phyloP scores from a whole-genome alignment of 2,113 vertebrate species.

The Halcyon senegalensis region DNA sequence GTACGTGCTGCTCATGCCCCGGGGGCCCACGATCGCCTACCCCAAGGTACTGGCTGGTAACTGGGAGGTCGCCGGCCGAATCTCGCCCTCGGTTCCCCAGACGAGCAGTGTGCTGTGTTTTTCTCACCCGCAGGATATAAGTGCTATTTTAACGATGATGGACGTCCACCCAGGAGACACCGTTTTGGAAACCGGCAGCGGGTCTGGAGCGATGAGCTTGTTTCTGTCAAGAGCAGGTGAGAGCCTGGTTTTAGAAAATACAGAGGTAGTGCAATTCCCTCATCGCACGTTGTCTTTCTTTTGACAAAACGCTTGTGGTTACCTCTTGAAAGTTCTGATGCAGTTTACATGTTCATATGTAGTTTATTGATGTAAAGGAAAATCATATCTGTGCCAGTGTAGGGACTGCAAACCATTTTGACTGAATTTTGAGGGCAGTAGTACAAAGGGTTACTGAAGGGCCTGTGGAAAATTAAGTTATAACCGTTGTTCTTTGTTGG shows the following conservation, averaged over 20 bases:
- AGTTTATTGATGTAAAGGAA: neutral
- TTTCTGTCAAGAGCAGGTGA: conserved; percentile 93
- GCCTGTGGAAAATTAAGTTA: neutral
- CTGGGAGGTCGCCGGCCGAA: accelerated
- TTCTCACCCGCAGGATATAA: conserved; percentile 76
- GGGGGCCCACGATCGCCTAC: conserved; percentile 83
- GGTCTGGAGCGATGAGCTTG: conserved; percentile 88
- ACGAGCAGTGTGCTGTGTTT: accelerated
- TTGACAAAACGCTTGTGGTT: accelerated
- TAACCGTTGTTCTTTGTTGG: neutral
- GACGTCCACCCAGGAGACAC: conserved; percentile 85
- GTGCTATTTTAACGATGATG: conserved; percentile 81
- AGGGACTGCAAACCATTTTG: neutral
- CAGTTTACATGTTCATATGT: accelerated
- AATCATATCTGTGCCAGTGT: neutral
- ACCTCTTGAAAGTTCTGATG: neutral
- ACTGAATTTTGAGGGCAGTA: accelerated
- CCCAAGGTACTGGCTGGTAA: conserved; percentile 81
- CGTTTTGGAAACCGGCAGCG: conserved; percentile 88
- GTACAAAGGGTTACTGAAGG: accelerated
- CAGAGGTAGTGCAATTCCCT: neutral
- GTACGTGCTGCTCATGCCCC: conserved; percentile 86
- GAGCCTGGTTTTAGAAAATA: neutral
- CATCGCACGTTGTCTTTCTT: accelerated
- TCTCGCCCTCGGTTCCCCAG: accelerated